Evolutionary conservation across 2,888 invertebrate species (phyloP).

Genomic region (Calephelis perditalis): DNA sequence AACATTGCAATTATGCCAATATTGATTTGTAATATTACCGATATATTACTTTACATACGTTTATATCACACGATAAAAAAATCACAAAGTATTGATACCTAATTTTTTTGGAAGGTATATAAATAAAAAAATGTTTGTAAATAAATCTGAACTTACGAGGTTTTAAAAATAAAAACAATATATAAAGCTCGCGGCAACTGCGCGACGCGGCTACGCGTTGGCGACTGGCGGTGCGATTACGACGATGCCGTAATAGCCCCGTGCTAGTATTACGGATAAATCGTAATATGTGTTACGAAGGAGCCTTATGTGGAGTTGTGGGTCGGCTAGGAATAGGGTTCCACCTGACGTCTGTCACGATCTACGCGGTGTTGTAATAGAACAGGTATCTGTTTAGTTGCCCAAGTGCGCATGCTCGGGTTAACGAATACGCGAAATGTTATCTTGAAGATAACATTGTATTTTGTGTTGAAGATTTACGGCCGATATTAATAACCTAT

Average conservation of each 20-base stretch:
- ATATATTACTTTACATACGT: neutral
- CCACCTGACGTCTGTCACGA: conserved; percentile 30
- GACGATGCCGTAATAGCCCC: conserved; percentile 36
- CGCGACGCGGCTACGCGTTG: conserved; percentile 65
- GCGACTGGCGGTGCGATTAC: conserved; percentile 52
- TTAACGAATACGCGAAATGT: too few relatives aligned
- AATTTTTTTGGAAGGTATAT: neutral
- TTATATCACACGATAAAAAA: too few relatives aligned
- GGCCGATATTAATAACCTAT: too few relatives aligned
- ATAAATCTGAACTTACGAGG: conserved; percentile 18
- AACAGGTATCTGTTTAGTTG: neutral
- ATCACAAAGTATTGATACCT: too few relatives aligned
- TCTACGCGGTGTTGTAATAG: conserved; percentile 22
- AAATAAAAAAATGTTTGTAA: neutral
- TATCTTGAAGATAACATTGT: too few relatives aligned
- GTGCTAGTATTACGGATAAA: conserved; percentile 44
- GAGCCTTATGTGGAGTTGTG: conserved; percentile 56
- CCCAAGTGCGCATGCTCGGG: too few relatives aligned
- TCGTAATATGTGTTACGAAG: conserved; percentile 59
- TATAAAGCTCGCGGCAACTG: conserved; percentile 46
- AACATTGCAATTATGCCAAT: conserved; percentile 37
- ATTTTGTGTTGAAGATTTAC: too few relatives aligned
- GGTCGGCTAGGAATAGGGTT: conserved; percentile 43
- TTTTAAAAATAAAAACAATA: conserved; percentile 11
- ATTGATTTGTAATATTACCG: neutral